Percentiles rank a stretch among this genome's conserved stretches.
Conservation (phyloP, 1,140 invertebrate species). For the Zaprionus taronus region DNA sequence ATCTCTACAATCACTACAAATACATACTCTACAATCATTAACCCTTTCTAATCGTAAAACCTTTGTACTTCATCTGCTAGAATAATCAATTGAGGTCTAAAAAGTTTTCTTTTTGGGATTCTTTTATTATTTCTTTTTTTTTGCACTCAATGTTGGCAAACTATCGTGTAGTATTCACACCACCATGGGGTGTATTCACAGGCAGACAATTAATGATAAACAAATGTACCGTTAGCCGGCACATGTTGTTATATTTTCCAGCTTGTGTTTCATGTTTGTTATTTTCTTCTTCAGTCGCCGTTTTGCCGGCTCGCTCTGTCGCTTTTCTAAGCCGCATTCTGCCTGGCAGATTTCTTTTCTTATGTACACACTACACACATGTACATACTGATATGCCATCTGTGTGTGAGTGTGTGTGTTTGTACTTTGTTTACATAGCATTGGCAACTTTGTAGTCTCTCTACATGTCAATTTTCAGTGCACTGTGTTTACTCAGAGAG, state of each 20-base stretch:
- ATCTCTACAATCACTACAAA: not conserved
- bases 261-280: slow-evolving; percentile 31
- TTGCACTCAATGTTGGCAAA: not conserved
- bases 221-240: slow-evolving; percentile 50
- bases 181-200: not conserved
- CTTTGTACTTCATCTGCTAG: not conserved
- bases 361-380: slow-evolving; percentile 18
- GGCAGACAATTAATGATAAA: slow-evolving; percentile 56
- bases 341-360: slow-evolving; percentile 42
- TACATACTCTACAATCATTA: not conserved
- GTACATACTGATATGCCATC: slow-evolving; percentile 2
- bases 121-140: slow-evolving; percentile 1
- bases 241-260: slow-evolving; percentile 47
- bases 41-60: not conserved
- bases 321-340: slow-evolving; percentile 50
- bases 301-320: slow-evolving; percentile 44
- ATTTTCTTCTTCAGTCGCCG: slow-evolving; percentile 17
- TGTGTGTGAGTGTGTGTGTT: slow-evolving; percentile 15
- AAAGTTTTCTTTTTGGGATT: not conserved
- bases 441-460: slow-evolving; percentile 42
- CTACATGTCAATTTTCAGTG: slow-evolving; percentile 49
- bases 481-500: slow-evolving; percentile 33
- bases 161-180: not conserved
- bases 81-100: not conserved
- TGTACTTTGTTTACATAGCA: slow-evolving; percentile 21